Evolutionary conservation across 2,888 invertebrate species (phyloP).

Genomic region (Rhorus exstirpatorius): DNA sequence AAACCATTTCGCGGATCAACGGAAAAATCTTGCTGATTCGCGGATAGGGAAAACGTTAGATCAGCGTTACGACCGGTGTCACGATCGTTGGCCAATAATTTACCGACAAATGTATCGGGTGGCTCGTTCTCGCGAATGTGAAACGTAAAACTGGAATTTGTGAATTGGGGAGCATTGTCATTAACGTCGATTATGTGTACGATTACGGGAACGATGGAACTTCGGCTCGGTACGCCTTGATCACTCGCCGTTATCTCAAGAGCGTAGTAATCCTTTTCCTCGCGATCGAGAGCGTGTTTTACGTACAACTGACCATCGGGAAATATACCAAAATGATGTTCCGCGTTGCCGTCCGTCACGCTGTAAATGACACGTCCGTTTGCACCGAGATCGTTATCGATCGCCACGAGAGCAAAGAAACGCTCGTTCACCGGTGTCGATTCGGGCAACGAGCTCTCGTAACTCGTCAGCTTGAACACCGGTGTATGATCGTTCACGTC

Average conservation of each 20-base stretch:
- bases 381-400: conserved; percentile 94
- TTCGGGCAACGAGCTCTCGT: conserved; percentile 96
- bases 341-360: conserved; percentile 94
- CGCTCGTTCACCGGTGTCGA: conserved; percentile 96
- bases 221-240: conserved; percentile 92
- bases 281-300: conserved; percentile 94
- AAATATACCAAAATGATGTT: conserved; percentile 96
- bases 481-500: conserved; percentile 99
- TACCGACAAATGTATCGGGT: conserved; percentile 96
- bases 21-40: conserved; percentile 92
- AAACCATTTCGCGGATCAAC: conserved; percentile 97
- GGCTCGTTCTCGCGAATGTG: conserved; percentile 95
- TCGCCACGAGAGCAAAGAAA: conserved; percentile 96
- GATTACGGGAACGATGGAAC: conserved; percentile 95
- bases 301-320: conserved; percentile 98
- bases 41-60: conserved; percentile 91
- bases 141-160: conserved; percentile 96
- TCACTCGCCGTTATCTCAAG: conserved; percentile 94
- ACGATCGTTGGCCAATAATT: conserved; percentile 94
- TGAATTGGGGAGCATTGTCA: conserved; percentile 97
- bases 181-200: conserved; percentile 98
- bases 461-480: conserved; percentile 96
- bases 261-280: conserved; percentile 96
- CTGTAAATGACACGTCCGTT: conserved; percentile 94
- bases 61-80: conserved; percentile 98